Evolutionary conservation across 2,797 vertebrate genomes (phyloP), one percentile per base, ranked within the genome.

Genomic region (Enteromius thamalakanensis): DNA sequence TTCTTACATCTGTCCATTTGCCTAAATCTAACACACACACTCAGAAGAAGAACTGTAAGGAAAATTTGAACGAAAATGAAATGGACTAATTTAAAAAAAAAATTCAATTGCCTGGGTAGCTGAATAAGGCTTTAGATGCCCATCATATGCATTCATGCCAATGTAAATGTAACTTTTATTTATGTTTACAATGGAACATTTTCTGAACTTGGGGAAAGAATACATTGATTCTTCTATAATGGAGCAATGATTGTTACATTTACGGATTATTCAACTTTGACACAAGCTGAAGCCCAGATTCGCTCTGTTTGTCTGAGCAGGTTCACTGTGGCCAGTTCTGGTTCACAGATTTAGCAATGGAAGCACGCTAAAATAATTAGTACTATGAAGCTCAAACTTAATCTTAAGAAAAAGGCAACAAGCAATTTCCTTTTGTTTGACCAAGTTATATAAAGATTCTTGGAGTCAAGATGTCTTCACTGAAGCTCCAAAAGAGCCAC

Each of bases 1-100:
- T 85, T 85, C 71, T 80, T 85, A 74, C 80, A 87, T 93, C 91
- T 91, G 83, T 87, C 84, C 75, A 86, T 86, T 89, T 89, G 86
- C 40, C 71, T 88, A 82, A 84, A 60, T 76, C 83, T 80, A 75
- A 88, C 85, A 87, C 85, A 49, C 69, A 47, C 75, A 60, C 78
- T 82, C 72, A 77, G 62, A 84, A 65, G 86, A 84, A 85, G 78
- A 76, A 89, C 87, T 83, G 55, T 83, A 88, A 88, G 23, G 55
- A 60, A 12, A 60, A 60, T 60, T 23, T 23, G 9, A 23, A 58
- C 4, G 12, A 47, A 88, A 84, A 80, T 87, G 86, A 89, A 85
- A 87, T 88, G 86, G 86, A 87, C 79, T 86, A 83, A 47, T 81
- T 37, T 3, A 76, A 47, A 17, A 26, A 42, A 75, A 88, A 89